A percentile compares a stretch with the other conserved stretches of the same genome.
phyloP scores from a whole-genome alignment of 64 coral and sea anemone genomes.

The Actinia tenebrosa region DNA sequence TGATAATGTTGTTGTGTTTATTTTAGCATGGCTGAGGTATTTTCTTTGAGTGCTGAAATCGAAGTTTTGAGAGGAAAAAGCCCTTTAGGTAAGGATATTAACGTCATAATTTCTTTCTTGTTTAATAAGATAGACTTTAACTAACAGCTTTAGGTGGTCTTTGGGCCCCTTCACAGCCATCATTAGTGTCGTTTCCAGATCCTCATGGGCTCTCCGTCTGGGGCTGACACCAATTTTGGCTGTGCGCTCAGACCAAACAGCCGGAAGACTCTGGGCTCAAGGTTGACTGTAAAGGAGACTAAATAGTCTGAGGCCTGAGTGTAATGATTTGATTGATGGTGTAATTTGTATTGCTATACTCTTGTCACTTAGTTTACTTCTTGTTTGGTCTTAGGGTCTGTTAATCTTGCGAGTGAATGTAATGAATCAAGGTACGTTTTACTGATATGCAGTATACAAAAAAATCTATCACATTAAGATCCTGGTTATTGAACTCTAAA shows the following conservation, averaged over 20 bases:
- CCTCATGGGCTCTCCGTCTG: no score
- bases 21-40: conserved; percentile 77
- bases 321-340: background rate
- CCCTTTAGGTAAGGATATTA: conserved; percentile 51
- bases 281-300: no score
- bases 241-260: no score
- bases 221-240: no score
- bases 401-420: conserved; percentile 83
- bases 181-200: no score
- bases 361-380: background rate
- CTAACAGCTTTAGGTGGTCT: background rate
- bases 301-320: no score
- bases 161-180: no score
- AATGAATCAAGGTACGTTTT: conserved; percentile 68
- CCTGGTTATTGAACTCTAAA: no score
- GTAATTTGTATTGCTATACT: background rate
- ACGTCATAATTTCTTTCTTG: no score
- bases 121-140: background rate
- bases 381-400: conserved; percentile 36
- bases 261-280: no score
- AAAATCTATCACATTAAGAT: background rate
- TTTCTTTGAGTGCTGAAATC: conserved; percentile 66
- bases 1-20: background rate
- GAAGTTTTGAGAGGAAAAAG: conserved; percentile 70
- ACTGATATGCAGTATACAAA: background rate